phyloP scores from a whole-genome alignment of 2,113 vertebrate species.

The Gorsachius goisagi region DNA sequence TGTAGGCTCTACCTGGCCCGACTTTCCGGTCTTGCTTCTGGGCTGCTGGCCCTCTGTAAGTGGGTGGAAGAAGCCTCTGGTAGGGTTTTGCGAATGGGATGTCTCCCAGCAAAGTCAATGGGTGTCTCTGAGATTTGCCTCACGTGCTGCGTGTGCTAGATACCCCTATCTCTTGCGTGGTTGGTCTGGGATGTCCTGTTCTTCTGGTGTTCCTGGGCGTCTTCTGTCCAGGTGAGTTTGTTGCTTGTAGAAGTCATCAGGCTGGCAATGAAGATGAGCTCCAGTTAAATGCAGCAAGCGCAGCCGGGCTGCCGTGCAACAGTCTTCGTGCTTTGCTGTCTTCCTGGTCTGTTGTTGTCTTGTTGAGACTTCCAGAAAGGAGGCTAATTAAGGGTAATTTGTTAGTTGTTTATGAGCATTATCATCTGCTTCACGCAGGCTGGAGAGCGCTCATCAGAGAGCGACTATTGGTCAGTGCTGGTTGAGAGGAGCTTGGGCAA shows the following conservation, averaged over 20 bases:
- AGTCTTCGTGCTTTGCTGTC: not conserved
- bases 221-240: accelerated
- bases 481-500: not conserved
- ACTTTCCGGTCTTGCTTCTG: accelerated
- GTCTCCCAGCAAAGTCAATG: accelerated
- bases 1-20: not conserved
- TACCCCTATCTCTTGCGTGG: accelerated
- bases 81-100: not conserved
- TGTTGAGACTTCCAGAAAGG: not conserved
- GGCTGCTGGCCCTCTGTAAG: accelerated
- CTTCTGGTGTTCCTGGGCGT: not conserved
- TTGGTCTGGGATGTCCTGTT: not conserved
- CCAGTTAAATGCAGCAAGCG: not conserved
- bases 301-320: not conserved
- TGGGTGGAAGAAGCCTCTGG: not conserved
- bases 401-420: not conserved
- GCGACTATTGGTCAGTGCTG: not conserved
- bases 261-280: not conserved
- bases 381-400: not conserved
- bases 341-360: not conserved
- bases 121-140: too few species aligned
- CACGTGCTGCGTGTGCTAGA: accelerated
- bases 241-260: accelerated
- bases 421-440: not conserved
- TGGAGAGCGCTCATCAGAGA: accelerated